phyloP scores from a whole-genome alignment of 1,140 invertebrate species.

The Hesperophylax magnus region DNA sequence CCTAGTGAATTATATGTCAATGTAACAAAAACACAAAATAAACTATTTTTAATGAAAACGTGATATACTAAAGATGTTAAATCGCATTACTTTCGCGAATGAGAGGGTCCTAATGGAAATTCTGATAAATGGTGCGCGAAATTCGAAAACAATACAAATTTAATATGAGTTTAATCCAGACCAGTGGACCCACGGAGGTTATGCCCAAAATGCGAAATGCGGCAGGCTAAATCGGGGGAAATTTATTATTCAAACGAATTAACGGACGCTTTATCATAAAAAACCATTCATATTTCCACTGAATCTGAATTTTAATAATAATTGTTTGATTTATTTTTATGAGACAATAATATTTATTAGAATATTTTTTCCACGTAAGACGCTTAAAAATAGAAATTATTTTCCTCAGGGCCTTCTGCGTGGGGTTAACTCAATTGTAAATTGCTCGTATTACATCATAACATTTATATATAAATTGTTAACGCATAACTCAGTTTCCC shows the following conservation, averaged over 20 bases:
- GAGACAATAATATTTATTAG: background rate
- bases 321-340: slow-evolving; percentile 21
- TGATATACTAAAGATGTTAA: background rate
- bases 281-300: background rate
- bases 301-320: background rate
- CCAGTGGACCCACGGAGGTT: slow-evolving; percentile 1
- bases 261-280: background rate
- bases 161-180: slow-evolving; percentile 53
- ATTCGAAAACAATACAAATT: slow-evolving; percentile 58
- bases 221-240: background rate
- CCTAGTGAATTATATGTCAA: too few species aligned
- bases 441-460: too few species aligned
- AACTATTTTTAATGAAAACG: background rate
- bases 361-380: too few species aligned
- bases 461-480: too few species aligned
- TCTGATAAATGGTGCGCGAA: slow-evolving; percentile 57
- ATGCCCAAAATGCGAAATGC: background rate
- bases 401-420: too few species aligned
- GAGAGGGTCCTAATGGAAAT: slow-evolving; percentile 47
- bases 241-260: slow-evolving; percentile 29
- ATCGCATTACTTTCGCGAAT: slow-evolving; percentile 6
- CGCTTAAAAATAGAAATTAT: too few species aligned
- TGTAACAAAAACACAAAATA: too few species aligned
- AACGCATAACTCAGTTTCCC: too few species aligned
- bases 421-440: too few species aligned